phyloP scores from a whole-genome alignment of 2,797 vertebrate genomes.

The Acropternis orthonyx region DNA sequence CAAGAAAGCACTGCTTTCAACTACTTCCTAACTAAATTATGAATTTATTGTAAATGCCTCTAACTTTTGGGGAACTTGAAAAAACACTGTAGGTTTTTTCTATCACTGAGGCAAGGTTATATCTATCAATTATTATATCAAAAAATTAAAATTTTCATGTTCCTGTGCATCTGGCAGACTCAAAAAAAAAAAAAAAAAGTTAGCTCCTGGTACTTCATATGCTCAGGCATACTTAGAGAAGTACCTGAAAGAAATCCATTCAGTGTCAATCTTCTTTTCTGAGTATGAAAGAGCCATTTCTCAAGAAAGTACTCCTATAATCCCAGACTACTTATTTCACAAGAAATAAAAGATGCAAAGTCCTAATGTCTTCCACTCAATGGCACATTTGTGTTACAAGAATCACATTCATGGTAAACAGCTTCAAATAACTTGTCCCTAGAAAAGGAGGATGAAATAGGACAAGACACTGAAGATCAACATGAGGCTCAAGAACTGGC shows the following conservation, averaged over 20 bases:
- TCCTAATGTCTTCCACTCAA: not conserved
- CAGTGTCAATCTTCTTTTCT: not conserved
- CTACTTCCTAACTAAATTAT: not conserved
- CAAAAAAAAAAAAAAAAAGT: not conserved
- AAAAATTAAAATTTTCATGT: not conserved
- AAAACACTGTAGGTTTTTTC: not conserved
- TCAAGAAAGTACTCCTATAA: fast-evolving
- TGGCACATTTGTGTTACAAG: not conserved
- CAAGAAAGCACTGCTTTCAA: conserved; percentile 3
- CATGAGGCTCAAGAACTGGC: not conserved
- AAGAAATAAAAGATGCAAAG: not conserved
- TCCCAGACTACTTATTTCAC: not conserved
- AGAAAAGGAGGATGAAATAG: not conserved
- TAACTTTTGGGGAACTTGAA: not conserved
- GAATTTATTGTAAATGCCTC: not conserved
- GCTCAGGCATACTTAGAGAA: not conserved
- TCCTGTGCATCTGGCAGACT: not conserved
- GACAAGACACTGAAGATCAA: not conserved
- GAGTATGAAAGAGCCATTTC: not conserved
- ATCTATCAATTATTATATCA: not conserved
- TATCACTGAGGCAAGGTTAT: not conserved
- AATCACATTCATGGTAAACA: not conserved
- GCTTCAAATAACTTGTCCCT: not conserved
- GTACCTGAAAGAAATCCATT: not conserved
- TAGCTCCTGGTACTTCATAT: not conserved